These are phyloP conservation scores for Nothocercus nigrocapillus DNA, from an alignment of 2,113 vertebrate species.

Conservation along the genomic window DNA sequence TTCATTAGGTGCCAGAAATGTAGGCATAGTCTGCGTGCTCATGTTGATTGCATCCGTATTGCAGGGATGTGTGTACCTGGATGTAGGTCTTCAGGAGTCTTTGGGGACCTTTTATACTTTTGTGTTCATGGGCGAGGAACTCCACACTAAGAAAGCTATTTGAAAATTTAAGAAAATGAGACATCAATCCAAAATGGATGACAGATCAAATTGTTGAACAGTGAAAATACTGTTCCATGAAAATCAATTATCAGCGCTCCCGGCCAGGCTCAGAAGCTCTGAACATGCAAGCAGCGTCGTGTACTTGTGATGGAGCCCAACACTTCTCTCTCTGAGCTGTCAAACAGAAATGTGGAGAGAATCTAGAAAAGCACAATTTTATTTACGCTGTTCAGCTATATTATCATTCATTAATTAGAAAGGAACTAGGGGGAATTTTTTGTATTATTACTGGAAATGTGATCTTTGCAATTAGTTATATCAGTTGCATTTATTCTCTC, in stretches of 20 bases:
- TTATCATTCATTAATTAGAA: background rate
- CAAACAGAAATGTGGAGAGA: background rate
- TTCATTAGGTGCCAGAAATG: slow-evolving; percentile 32
- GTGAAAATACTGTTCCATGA: background rate
- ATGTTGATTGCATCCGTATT: slow-evolving; percentile 2
- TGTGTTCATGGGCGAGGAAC: background rate
- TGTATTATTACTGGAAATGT: slow-evolving; percentile 30
- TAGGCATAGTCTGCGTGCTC: background rate
- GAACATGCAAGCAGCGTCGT: background rate
- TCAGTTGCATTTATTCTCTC: background rate
- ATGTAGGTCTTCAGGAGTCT: background rate
- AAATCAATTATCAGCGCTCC: background rate
- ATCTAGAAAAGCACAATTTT: background rate
- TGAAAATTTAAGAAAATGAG: background rate
- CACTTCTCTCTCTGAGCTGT: background rate
- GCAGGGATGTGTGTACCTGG: background rate
- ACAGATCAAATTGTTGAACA: background rate
- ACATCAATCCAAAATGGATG: background rate
- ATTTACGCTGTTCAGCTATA: background rate
- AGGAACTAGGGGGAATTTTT: background rate
- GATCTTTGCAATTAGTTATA: background rate
- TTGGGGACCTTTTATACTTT: background rate
- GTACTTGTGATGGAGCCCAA: background rate
- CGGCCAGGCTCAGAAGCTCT: background rate
- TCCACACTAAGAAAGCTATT: background rate